Evolutionary conservation across 2,797 vertebrate genomes (phyloP), one percentile per base, ranked within the genome.

Genomic region (Petrocephalus sullivani): DNA sequence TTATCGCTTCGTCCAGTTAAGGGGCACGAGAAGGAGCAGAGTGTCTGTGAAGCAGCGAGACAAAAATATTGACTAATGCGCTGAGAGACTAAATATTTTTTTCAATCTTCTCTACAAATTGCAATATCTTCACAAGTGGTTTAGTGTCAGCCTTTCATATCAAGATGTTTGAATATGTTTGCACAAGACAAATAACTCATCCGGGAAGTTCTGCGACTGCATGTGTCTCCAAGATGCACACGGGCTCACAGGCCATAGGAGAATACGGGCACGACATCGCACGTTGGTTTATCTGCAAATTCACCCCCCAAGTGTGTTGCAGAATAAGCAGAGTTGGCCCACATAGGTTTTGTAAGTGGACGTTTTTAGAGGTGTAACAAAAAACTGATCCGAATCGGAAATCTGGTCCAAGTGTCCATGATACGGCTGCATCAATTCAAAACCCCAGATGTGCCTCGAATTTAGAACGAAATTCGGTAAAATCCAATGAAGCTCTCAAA

Each of bases 41-140:
- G 23, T 41, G 67, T 54, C 61, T 85, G 28, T 9, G 60, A 60
- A 85, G n/a, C 75, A 9, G 28, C 5, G 21, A 84, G 21, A 33
- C 57, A 64, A 64, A 54, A 88, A 56, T 88, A 57, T 67, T 85
- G 53, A 16, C 21, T 57, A 81, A 60, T 81, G 19, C 9, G 21
- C 81, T 61, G 75, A 49, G 87, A 84, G 46, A 84, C 58, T 57
- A n/a, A 33, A 88, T 57, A 57, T 21, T n/a, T 83, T 57, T 81
- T 56, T 75, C 28, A 37, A 78, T 56, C 37, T 84, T 88, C 46
- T 81, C 41, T 21, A 60, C n/a, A 61, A 85, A 85, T 85, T 85
- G 28, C 83, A 56, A 51, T 33, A 54, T 83, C 46, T 54, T 85
- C 53, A 33, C 49, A 85, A 53, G 23, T 46, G 28, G 28, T 58